A percentile compares a stretch with the other conserved stretches of the same genome.
phyloP scores from a whole-genome alignment of 2,888 invertebrate species.

The Dione juno region DNA sequence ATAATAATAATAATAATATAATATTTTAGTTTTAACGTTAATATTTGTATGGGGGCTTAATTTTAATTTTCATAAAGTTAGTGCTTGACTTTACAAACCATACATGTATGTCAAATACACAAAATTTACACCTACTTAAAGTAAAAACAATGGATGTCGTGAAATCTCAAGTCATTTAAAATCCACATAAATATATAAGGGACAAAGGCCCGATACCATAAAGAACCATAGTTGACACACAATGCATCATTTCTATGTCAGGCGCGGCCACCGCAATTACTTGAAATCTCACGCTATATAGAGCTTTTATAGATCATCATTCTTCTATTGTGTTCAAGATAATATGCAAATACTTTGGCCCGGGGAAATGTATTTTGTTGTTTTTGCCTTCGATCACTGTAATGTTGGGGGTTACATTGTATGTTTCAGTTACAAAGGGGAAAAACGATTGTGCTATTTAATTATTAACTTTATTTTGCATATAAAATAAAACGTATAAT shows the following conservation, averaged over 20 bases:
- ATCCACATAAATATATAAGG: slow-evolving; percentile 16
- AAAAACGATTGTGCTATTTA: neutral
- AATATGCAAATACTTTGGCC: slow-evolving; percentile 14
- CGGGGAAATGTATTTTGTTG: neutral
- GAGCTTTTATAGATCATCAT: slow-evolving; percentile 25
- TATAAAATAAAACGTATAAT: too few species aligned
- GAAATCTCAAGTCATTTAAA: slow-evolving; percentile 7
- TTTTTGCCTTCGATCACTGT: neutral
- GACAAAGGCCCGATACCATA: slow-evolving; percentile 20
- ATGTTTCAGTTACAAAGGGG: neutral
- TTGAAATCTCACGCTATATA: slow-evolving; percentile 29
- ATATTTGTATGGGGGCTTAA: too few species aligned
- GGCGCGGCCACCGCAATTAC: slow-evolving; percentile 27
- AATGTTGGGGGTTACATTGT: neutral
- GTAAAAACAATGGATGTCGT: slow-evolving; percentile 5
- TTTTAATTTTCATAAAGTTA: too few species aligned
- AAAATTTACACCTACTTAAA: neutral
- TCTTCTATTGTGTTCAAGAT: slow-evolving; percentile 7
- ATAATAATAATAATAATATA: too few species aligned
- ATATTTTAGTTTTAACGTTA: too few species aligned
- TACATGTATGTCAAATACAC: too few species aligned
- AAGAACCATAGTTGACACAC: slow-evolving; percentile 31
- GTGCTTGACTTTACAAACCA: too few species aligned
- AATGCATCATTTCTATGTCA: slow-evolving; percentile 31
- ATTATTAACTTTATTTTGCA: too few species aligned